Evolutionary conservation across 2,113 vertebrate species (phyloP).

Genomic region (Oryzias melastigma): DNA sequence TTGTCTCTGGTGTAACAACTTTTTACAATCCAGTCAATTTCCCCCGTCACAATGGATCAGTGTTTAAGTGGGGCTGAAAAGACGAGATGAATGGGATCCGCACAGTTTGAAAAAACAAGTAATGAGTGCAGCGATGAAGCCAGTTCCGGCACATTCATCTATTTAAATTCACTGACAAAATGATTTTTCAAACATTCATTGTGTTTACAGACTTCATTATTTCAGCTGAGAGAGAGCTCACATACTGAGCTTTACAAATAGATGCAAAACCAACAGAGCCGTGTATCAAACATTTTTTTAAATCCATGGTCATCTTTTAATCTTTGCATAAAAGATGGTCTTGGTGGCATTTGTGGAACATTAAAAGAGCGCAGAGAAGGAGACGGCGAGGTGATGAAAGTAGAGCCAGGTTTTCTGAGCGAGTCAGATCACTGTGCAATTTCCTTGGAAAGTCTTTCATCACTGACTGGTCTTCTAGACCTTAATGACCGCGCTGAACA

Average conservation of each 20-base stretch:
- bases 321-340: conserved; percentile 53
- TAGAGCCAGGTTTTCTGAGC: conserved; percentile 32
- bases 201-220: conserved; percentile 17
- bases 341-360: conserved; percentile 45
- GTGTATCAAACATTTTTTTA: conserved; percentile 39
- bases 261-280: conserved; percentile 39
- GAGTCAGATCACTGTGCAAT: conserved; percentile 26
- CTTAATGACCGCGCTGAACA: conserved; percentile 52
- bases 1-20: neutral
- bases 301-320: conserved; percentile 54
- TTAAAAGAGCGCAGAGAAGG: conserved; percentile 42
- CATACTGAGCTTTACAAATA: conserved; percentile 30
- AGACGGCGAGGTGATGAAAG: conserved; percentile 57
- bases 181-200: neutral
- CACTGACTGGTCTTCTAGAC: conserved; percentile 29
- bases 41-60: neutral
- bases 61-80: neutral
- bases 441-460: conserved; percentile 46
- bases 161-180: neutral
- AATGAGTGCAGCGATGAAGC: neutral
- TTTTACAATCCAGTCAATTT: neutral
- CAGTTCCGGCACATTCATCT: neutral
- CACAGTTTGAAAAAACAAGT: neutral
- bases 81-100: neutral
- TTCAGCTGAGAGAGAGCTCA: conserved; percentile 8